These are phyloP conservation scores for Actenoides lindsayi DNA, from an alignment of 2,113 vertebrate species.

Conservation along the genomic window DNA sequence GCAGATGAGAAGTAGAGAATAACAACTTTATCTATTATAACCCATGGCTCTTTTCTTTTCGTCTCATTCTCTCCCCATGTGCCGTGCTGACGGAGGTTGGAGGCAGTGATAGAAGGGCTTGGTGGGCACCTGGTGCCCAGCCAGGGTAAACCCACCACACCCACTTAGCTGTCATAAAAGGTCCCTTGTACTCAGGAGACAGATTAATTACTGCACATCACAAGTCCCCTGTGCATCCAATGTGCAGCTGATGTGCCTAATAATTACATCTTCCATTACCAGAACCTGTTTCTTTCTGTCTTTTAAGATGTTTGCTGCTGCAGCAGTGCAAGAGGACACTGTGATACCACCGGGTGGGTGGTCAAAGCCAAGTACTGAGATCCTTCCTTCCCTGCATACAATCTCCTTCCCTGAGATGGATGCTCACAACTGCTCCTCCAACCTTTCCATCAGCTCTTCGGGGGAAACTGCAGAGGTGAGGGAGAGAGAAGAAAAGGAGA, in stretches of 20 bases:
- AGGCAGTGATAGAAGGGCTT: no score
- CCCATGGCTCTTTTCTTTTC: no score
- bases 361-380: neutral
- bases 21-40: no score
- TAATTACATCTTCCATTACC: neutral
- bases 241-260: neutral
- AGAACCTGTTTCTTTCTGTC: neutral
- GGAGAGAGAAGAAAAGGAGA: neutral
- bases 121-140: no score
- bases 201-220: neutral
- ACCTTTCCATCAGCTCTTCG: neutral
- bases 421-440: neutral
- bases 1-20: no score
- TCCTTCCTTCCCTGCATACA: neutral
- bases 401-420: neutral
- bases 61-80: no score
- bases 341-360: neutral
- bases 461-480: neutral
- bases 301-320: neutral
- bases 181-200: neutral
- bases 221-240: neutral
- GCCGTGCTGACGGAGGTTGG: no score
- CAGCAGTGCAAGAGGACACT: neutral
- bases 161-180: neutral
- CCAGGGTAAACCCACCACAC: no score